Conservation (phyloP, 2,888 invertebrate genomes). For the Ophion ellenae region DNA sequence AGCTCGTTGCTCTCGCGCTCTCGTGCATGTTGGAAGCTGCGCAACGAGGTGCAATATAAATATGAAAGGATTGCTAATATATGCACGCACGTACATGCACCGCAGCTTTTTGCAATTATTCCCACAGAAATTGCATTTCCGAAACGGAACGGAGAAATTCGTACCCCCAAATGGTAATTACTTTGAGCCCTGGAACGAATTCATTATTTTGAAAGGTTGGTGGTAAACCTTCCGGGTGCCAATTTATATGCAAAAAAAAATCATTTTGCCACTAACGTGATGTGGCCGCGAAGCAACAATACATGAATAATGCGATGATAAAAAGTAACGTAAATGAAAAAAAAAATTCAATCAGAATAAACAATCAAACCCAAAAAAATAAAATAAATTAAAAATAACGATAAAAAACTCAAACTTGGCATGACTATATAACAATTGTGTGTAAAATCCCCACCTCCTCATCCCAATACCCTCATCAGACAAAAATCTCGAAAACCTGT, state of each 20-base stretch:
- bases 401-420: not conserved
- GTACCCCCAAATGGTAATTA: not conserved
- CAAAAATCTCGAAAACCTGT: not conserved
- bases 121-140: not conserved
- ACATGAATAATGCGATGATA: too few species aligned
- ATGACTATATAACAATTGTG: not conserved
- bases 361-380: not conserved
- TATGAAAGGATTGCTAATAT: not conserved
- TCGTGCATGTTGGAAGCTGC: not conserved
- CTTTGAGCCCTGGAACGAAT: not conserved
- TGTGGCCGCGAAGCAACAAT: not conserved
- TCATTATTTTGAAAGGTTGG: not conserved
- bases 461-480: not conserved
- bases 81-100: not conserved
- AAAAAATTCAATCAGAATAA: not conserved
- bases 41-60: conserved; percentile 68
- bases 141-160: not conserved
- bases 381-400: too few species aligned
- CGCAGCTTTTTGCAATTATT: not conserved
- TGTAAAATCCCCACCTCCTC: not conserved
- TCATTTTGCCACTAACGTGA: not conserved
- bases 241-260: not conserved
- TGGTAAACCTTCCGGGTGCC: not conserved
- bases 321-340: too few species aligned
- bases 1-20: not conserved